phyloP scores from a whole-genome alignment of 1,140 invertebrate genomes.

The Holcopasites calliopsidis region DNA sequence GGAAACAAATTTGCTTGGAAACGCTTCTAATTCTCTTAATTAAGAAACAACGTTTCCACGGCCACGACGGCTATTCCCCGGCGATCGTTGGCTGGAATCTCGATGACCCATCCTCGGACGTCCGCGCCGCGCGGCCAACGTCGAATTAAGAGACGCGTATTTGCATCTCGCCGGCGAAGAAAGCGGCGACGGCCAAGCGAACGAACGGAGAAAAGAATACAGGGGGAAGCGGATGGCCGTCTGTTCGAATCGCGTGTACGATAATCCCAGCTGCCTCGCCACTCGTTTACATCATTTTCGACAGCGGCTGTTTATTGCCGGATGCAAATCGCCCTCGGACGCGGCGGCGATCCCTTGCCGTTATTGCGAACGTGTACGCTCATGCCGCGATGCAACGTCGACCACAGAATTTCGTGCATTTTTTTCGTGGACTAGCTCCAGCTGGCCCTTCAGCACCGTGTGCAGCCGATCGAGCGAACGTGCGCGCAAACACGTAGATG shows the following conservation, averaged over 20 bases:
- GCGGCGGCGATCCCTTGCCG: too few species aligned
- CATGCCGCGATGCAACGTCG: too few species aligned
- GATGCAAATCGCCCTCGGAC: slow-evolving; percentile 64
- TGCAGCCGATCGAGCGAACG: not conserved
- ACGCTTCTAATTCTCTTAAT: not conserved
- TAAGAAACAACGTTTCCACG: not conserved
- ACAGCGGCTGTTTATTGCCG: slow-evolving; percentile 65
- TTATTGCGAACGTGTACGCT: not conserved
- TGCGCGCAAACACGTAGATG: slow-evolving; percentile 42
- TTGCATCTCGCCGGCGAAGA: not conserved
- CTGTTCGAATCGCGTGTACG: not conserved
- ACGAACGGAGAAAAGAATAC: not conserved
- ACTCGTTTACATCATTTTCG: slow-evolving; percentile 67
- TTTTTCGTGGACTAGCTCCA: too few species aligned
- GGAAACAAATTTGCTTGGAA: not conserved
- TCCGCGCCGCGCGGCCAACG: not conserved
- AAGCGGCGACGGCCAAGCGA: not conserved
- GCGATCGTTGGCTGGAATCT: not conserved
- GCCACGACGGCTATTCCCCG: not conserved
- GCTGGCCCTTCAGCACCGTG: not conserved
- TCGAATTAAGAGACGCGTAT: slow-evolving; percentile 5
- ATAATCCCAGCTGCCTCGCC: slow-evolving; percentile 4
- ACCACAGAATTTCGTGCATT: too few species aligned
- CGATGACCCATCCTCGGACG: not conserved
- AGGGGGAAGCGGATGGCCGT: not conserved